Evolutionary conservation across 2,888 invertebrate species (phyloP).

Genomic region (Microdon myrmicae): DNA sequence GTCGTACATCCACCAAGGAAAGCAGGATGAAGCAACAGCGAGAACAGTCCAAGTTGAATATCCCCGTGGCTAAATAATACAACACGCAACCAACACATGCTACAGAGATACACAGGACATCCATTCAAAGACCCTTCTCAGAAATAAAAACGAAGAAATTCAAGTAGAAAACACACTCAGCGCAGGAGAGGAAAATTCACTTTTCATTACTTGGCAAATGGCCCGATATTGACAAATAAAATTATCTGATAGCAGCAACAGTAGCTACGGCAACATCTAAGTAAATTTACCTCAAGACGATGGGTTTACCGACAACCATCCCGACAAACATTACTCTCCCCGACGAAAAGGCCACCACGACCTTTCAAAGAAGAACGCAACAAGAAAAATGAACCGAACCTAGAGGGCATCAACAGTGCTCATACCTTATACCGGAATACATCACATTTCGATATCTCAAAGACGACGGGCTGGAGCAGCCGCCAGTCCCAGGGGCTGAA

Average conservation of each 20-base stretch:
- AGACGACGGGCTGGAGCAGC: too few species aligned
- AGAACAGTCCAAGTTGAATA: constrained; percentile 27
- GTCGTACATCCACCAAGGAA: background rate
- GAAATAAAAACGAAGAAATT: constrained; percentile 7
- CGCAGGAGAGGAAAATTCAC: constrained; percentile 46
- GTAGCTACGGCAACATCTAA: too few species aligned
- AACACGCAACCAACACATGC: constrained; percentile 23
- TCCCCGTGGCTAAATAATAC: constrained; percentile 38
- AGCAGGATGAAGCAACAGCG: constrained; percentile 8
- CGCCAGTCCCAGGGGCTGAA: constrained; percentile 38
- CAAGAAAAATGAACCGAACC: too few species aligned
- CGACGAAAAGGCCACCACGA: constrained; percentile 26
- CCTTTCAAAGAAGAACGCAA: constrained; percentile 28
- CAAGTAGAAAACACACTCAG: constrained; percentile 41
- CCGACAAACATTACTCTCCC: constrained; percentile 23
- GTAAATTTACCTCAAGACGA: constrained; percentile 51
- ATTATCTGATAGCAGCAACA: constrained; percentile 52
- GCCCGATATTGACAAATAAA: constrained; percentile 53
- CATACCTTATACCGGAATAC: too few species aligned
- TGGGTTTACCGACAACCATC: constrained; percentile 12
- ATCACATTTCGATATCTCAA: too few species aligned
- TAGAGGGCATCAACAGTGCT: too few species aligned
- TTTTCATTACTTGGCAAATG: constrained; percentile 53
- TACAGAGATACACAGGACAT: constrained; percentile 7
- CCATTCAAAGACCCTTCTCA: constrained; percentile 6